A percentile compares a stretch with the other conserved stretches of the same genome.
Conservation (phyloP, 2,797 vertebrate genomes). For the Rhinatrema bivittatum region DNA sequence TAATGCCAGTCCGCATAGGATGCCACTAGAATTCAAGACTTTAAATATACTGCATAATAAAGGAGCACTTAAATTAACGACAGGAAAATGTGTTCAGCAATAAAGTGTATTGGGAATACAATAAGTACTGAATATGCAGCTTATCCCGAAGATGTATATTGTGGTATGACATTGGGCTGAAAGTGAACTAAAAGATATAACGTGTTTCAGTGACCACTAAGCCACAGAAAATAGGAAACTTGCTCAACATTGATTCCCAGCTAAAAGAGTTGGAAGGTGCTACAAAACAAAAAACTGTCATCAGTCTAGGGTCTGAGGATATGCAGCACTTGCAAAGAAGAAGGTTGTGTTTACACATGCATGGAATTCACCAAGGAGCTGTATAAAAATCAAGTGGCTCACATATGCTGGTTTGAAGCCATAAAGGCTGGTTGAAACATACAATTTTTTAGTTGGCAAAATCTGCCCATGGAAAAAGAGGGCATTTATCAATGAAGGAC, state of each 20-base stretch:
- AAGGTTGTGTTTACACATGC: constrained; percentile 60
- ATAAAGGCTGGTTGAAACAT: constrained; percentile 9
- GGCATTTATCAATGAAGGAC: constrained; percentile 8
- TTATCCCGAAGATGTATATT: constrained; percentile 39
- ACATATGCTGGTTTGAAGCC: constrained; percentile 19
- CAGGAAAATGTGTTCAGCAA: constrained; percentile 64
- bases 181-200: constrained; percentile 23
- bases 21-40: constrained; percentile 80
- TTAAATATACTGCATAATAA: constrained; percentile 68
- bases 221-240: constrained; percentile 22
- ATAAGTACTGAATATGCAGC: constrained; percentile 16
- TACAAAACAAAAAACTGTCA: constrained; percentile 43
- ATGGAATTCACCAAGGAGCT: constrained; percentile 36
- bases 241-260: constrained; percentile 42
- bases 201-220: constrained; percentile 23
- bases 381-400: constrained; percentile 25
- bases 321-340: constrained; percentile 59
- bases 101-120: constrained; percentile 44
- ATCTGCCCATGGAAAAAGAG: constrained; percentile 17
- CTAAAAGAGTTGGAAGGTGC: constrained; percentile 54
- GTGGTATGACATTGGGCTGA: constrained; percentile 33
- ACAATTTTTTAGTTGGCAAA: constrained; percentile 12
- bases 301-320: constrained; percentile 55
- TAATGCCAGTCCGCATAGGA: constrained; percentile 71
- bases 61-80: constrained; percentile 78